Evolutionary conservation across 2,888 invertebrate genomes (phyloP).

Genomic region (Eurytoma californica): DNA sequence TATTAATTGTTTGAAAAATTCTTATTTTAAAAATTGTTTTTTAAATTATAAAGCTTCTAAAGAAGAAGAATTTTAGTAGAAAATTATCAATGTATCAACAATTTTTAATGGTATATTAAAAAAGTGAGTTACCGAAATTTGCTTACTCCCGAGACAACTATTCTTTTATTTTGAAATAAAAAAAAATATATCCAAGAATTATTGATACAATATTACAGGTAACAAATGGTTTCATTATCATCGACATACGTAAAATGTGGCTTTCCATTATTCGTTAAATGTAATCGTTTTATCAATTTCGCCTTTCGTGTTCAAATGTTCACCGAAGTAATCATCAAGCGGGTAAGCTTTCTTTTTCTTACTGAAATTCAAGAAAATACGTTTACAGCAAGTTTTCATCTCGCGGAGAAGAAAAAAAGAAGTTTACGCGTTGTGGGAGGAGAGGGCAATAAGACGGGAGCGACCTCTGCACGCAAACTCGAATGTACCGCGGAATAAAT

Average conservation of each 20-base stretch:
- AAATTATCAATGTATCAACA: too few species aligned
- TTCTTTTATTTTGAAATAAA: too few species aligned
- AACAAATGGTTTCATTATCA: too few species aligned
- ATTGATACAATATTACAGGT: too few species aligned
- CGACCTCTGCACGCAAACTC: constrained; percentile 24
- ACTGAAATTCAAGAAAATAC: constrained; percentile 12
- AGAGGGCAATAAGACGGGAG: constrained; percentile 13
- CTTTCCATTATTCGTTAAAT: too few species aligned
- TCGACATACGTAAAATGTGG: too few species aligned
- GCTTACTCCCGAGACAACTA: too few species aligned
- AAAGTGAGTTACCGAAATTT: too few species aligned
- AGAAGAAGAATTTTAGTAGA: neutral
- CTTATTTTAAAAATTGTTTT: neutral
- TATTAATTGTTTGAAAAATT: neutral
- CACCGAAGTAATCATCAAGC: constrained; percentile 4
- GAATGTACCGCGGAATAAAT: constrained; percentile 39
- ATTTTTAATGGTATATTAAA: too few species aligned
- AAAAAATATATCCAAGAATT: too few species aligned
- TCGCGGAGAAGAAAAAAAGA: neutral
- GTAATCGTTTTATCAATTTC: neutral
- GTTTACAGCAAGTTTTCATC: neutral
- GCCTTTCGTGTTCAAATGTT: neutral
- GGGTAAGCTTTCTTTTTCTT: neutral
- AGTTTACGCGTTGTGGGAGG: too few species aligned
- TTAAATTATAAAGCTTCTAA: neutral